Conservation (phyloP, 2,797 vertebrate species). For the Natrix natrix region DNA sequence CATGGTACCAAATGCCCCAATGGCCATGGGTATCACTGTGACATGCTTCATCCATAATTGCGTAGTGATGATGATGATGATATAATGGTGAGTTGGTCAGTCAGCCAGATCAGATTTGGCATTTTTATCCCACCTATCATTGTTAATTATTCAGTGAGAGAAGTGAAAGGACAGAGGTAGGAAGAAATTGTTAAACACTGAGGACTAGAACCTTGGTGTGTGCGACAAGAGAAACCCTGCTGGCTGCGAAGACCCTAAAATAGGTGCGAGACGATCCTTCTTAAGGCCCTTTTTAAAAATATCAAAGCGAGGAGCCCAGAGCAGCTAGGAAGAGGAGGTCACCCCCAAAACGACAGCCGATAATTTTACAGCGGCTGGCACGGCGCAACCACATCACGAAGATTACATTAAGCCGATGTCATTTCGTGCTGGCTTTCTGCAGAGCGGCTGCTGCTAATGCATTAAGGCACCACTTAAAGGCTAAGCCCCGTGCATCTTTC, state of each 20-base stretch:
- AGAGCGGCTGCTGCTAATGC: constrained; percentile 29
- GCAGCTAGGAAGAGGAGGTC: not conserved
- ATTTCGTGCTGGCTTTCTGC: not conserved
- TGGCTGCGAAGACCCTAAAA: not conserved
- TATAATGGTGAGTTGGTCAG: too few species aligned
- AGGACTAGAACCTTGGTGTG: not conserved
- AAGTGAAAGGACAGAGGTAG: not conserved
- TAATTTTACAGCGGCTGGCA: not conserved
- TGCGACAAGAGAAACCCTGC: not conserved
- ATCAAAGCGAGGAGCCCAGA: not conserved
- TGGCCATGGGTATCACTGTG: too few species aligned
- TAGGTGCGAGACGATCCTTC: too few species aligned
- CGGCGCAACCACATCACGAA: constrained; percentile 5
- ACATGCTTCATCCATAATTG: too few species aligned
- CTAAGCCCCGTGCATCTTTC: constrained; percentile 24
- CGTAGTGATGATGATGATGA: too few species aligned
- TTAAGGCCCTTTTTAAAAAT: not conserved
- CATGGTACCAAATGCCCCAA: too few species aligned
- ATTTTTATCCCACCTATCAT: too few species aligned
- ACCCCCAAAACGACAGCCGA: not conserved
- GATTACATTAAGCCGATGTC: not conserved
- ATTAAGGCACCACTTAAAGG: constrained; percentile 39
- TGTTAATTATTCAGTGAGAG: not conserved
- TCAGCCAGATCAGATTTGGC: too few species aligned
- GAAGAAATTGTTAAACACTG: not conserved